Evolutionary conservation across 2,888 invertebrate genomes (phyloP), one percentile per base, ranked within the genome.

Genomic region (Quadroppia sp.): DNA sequence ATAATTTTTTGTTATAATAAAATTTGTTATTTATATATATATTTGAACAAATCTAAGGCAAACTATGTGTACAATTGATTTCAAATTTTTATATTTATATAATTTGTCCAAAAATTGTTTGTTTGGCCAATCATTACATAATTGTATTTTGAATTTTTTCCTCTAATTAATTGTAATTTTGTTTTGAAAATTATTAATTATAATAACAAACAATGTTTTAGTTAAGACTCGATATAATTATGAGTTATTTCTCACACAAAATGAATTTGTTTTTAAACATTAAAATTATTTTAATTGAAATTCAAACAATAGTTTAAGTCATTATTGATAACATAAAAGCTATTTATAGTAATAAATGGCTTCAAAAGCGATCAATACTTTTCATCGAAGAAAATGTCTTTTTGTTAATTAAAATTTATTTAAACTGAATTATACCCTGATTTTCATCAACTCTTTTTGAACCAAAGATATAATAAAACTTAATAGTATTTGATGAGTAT

Each of bases 1-100:
- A n/a, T 48, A n/a, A 48, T 48, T n/a, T n/a, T n/a, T n/a, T n/a
- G n/a, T n/a, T n/a, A n/a, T 48, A 48, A 48, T 48, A 48, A 15
- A 48, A 9, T 48, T 48, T n/a, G 17, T n/a, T 48, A 4, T n/a
- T 11, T 9, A 48, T 56, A 23, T 53, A 25, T 53, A 20, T n/a
- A n/a, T 53, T 2, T 25, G 23, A 61, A 7, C 28, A 61, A 61
- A 40, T 67, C 67, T 67, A 67, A 67, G 67, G 67, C 67, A 67
- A 67, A 67, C 67, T 67, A 67, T 67, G 67, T 67, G 40, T 36
- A 59, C 56, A 30, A 30, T 59, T 30, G 30, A 30, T n/a, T n/a
- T n/a, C n/a, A n/a, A n/a, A n/a, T n/a, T n/a, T n/a, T n/a, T n/a
- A n/a, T n/a, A n/a, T 30, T 59, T 32, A 20, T 28, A 32, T 59